phyloP scores from a whole-genome alignment of 2,888 invertebrate species.

The Stenichneumon culpator region DNA sequence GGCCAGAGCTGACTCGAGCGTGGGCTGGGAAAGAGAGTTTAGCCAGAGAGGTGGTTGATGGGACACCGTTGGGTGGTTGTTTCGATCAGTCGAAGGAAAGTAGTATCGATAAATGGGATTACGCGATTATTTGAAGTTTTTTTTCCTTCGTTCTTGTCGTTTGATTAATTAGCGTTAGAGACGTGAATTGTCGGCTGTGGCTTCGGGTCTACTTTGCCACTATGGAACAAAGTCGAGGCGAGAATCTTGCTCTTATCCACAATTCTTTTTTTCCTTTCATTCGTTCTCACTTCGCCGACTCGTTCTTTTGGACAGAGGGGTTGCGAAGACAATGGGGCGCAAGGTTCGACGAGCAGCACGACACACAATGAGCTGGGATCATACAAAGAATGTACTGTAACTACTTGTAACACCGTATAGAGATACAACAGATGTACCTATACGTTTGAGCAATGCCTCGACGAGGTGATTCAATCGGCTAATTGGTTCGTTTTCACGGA shows the following conservation, averaged over 20 bases:
- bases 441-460: slow-evolving; percentile 58
- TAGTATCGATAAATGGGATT: slow-evolving; percentile 5
- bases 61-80: not conserved
- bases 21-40: not conserved
- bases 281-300: slow-evolving; percentile 62
- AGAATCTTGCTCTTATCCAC: slow-evolving; percentile 24
- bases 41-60: not conserved
- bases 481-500: slow-evolving; percentile 72
- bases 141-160: slow-evolving; percentile 3
- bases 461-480: slow-evolving; percentile 70
- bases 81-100: not conserved
- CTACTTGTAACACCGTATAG: slow-evolving; percentile 39
- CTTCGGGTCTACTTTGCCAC: not conserved
- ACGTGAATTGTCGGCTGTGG: slow-evolving; percentile 6
- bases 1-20: not conserved
- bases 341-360: slow-evolving; percentile 41
- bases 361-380: slow-evolving; percentile 64
- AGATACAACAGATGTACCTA: slow-evolving; percentile 32
- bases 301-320: slow-evolving; percentile 67
- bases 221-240: slow-evolving; percentile 41
- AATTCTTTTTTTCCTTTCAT: slow-evolving; percentile 40
- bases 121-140: not conserved
- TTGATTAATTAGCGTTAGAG: slow-evolving; percentile 44
- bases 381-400: slow-evolving; percentile 50
- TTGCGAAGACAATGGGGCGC: slow-evolving; percentile 75